Evolutionary conservation across 2,888 invertebrate genomes (phyloP).

Genomic region (Heliconius cydno): DNA sequence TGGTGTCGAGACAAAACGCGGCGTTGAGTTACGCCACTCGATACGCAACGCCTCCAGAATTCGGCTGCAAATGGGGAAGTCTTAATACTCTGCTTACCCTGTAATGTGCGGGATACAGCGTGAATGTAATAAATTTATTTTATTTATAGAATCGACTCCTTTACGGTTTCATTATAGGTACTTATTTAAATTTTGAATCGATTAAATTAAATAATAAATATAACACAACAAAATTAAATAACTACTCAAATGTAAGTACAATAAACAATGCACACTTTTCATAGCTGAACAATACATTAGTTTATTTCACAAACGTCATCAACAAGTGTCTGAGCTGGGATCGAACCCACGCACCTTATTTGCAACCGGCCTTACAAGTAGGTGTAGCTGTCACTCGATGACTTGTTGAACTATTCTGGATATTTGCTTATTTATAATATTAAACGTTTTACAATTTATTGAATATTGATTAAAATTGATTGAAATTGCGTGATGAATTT

Average conservation of each 20-base stretch:
- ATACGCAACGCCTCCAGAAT: no score
- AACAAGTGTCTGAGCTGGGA: slow-evolving; percentile 66
- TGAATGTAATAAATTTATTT: no score
- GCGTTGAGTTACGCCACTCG: no score
- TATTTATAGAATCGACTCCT: no score
- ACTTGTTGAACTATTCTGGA: slow-evolving; percentile 38
- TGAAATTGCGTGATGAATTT: no score
- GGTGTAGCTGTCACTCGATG: slow-evolving; percentile 43
- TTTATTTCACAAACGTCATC: slow-evolving; percentile 67
- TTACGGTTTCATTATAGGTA: no score
- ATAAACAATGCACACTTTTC: slow-evolving; percentile 63
- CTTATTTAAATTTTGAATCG: neutral
- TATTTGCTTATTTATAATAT: slow-evolving; percentile 28
- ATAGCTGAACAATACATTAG: slow-evolving; percentile 68
- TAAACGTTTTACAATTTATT: neutral
- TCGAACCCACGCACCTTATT: slow-evolving; percentile 79
- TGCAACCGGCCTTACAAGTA: slow-evolving; percentile 58
- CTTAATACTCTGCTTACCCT: no score
- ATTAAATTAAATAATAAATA: neutral
- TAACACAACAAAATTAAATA: neutral
- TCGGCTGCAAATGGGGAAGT: no score
- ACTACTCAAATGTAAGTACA: slow-evolving; percentile 46
- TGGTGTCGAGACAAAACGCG: no score
- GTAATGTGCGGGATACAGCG: no score
- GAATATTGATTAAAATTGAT: slow-evolving; percentile 26